Percentiles rank a stretch among this genome's conserved stretches.
These are phyloP conservation scores for Protobothrops flavoviridis DNA, from an alignment of 2,113 vertebrate genomes.

Conservation along the genomic window DNA sequence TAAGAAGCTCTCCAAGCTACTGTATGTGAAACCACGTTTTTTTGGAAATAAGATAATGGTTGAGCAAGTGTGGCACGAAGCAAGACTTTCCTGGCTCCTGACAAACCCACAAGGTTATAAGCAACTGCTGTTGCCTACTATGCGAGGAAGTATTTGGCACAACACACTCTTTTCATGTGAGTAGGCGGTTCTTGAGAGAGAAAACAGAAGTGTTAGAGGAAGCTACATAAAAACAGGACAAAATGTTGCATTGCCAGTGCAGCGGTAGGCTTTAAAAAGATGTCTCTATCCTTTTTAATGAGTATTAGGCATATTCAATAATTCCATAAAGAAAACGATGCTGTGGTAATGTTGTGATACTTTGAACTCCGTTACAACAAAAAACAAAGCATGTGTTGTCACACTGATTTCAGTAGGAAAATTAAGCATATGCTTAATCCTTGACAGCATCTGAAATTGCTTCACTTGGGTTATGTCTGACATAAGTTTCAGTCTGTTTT, in stretches of 20 bases:
- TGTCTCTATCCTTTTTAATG: background rate
- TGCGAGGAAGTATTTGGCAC: slow-evolving; percentile 42
- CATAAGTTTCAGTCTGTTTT: background rate
- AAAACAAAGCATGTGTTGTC: background rate
- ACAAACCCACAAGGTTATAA: slow-evolving; percentile 31
- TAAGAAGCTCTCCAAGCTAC: background rate
- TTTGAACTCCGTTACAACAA: background rate
- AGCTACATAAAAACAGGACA: slow-evolving; percentile 9
- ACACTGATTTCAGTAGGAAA: background rate
- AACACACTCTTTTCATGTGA: slow-evolving; percentile 35
- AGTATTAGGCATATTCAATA: slow-evolving; percentile 9
- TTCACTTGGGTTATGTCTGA: background rate
- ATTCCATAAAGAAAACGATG: slow-evolving; percentile 23
- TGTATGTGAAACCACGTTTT: background rate
- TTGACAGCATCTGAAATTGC: background rate
- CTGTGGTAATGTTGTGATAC: background rate
- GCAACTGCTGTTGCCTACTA: slow-evolving; percentile 45
- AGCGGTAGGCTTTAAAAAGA: background rate
- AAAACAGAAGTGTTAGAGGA: slow-evolving; percentile 42
- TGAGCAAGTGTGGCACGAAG: background rate
- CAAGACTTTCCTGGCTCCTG: slow-evolving; percentile 32
- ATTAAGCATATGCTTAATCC: background rate
- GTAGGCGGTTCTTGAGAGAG: slow-evolving; percentile 33
- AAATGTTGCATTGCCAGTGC: background rate
- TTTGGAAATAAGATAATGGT: background rate